Base-by-base conservation (phyloP, 2,113 vertebrate genomes). In the Semnopithecus entellus region DNA sequence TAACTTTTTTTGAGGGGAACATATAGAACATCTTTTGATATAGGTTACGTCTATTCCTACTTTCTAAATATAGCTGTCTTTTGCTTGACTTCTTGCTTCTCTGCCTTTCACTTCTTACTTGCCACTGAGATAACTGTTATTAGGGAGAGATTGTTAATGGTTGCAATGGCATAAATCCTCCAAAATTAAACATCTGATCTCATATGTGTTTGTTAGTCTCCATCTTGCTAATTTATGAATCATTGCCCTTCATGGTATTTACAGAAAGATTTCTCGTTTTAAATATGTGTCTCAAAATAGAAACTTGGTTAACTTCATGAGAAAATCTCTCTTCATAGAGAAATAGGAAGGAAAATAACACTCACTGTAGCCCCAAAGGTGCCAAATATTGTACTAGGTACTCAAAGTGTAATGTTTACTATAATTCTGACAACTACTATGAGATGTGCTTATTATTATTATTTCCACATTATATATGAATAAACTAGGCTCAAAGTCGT, bases 211-310 rank as follows among this genome's bases (percentile, higher is more conserved):
- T 9, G 1, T 89, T 76, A 80, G 76, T 43, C 48, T 80, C 52
- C n/a, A 52, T 92, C 88, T 94, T 76, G 43, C 61, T 97, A 96
- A 82, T 93, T 95, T 95, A 85, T 82, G 82, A 91, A 40, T 52
- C 66, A 86, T 82, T 94, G 48, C 48, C 59, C 73, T 91, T 96
- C 86, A 91, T 18, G 93, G 72, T 8, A 64, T 90, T 89, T 95
- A 59, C 14, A 40, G 68, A 86, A 91, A 52, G 32, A 79, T 85
- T 88, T 94, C 59, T 95, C 75, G 76, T 84, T 82, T 95, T 87
- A 82, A 92, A 70, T 45, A 70, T 50, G 27, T 85, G 61, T 93
- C 96, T 95, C 95, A 40, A 78, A 52, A 91, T 50, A 91, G 22
- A 82, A 94, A 94, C 35, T 57, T 23, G 32, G 8, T 72, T n/a